Conservation (phyloP, 2,888 invertebrate species). For the Ariolimax columbianus region DNA sequence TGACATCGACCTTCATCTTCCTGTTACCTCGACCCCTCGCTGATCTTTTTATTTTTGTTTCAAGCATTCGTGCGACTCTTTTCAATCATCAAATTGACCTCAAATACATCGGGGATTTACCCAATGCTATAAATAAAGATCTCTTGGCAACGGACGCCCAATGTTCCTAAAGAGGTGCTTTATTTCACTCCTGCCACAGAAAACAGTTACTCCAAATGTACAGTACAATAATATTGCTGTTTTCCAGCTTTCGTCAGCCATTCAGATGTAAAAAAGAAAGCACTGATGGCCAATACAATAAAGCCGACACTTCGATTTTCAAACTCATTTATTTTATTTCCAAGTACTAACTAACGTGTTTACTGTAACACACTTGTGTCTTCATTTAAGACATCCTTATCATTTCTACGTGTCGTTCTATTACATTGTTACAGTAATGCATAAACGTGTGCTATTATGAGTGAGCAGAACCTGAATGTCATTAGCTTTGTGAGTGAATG, state of each 20-base stretch:
- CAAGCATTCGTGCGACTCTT: neutral
- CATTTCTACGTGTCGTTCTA: neutral
- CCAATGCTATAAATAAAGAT: neutral
- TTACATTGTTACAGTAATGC: slow-evolving; percentile 8
- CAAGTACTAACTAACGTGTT: neutral
- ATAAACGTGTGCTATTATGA: neutral
- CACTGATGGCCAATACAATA: neutral
- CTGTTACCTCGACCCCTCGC: slow-evolving; percentile 35
- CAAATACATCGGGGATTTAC: neutral
- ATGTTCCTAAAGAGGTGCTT: neutral
- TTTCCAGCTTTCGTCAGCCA: neutral
- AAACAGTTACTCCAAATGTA: neutral
- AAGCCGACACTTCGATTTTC: neutral
- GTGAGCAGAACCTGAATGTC: neutral
- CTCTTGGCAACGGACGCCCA: neutral
- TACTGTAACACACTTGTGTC: neutral
- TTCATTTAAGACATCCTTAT: neutral
- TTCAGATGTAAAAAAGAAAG: neutral
- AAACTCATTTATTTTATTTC: neutral
- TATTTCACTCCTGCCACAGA: slow-evolving; percentile 16
- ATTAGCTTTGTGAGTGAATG: neutral
- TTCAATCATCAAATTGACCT: neutral
- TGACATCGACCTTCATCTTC: slow-evolving; percentile 26
- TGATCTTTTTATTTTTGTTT: slow-evolving; percentile 6
- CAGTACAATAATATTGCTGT: neutral